Evolutionary conservation across 2,888 invertebrate genomes (phyloP).

Genomic region (Chaetogeoica ovagalla): DNA sequence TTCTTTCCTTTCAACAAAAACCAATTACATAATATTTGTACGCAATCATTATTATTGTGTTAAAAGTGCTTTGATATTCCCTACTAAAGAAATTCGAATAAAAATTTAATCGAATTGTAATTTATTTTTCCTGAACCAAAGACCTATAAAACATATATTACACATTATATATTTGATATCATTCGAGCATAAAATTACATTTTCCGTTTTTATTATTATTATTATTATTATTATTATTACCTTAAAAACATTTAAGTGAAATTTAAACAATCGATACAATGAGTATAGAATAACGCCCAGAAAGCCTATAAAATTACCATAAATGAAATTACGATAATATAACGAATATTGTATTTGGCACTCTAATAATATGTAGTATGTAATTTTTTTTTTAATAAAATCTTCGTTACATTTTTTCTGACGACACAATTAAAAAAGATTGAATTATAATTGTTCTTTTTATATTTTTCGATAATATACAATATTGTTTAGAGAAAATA

Average conservation of each 20-base stretch:
- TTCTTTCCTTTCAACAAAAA: neutral
- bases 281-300: neutral
- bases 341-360: neutral
- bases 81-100: constrained; percentile 10
- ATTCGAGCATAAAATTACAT: constrained; percentile 21
- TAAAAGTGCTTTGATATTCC: constrained; percentile 8
- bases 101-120: constrained; percentile 28
- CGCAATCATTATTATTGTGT: constrained; percentile 1
- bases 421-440: too few relatives aligned
- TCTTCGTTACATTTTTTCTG: too few relatives aligned
- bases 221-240: constrained; percentile 14
- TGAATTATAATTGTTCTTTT: too few relatives aligned
- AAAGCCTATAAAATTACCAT: neutral
- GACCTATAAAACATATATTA: constrained; percentile 22
- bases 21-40: constrained; percentile 1
- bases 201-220: constrained; percentile 17
- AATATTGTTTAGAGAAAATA: too few relatives aligned
- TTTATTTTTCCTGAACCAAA: constrained; percentile 19
- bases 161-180: constrained; percentile 17
- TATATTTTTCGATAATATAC: too few relatives aligned
- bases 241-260: neutral
- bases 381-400: too few relatives aligned
- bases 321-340: neutral
- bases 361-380: neutral
- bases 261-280: neutral